Conservation (phyloP, 2,113 vertebrate genomes). For the Eidolon helvum region DNA sequence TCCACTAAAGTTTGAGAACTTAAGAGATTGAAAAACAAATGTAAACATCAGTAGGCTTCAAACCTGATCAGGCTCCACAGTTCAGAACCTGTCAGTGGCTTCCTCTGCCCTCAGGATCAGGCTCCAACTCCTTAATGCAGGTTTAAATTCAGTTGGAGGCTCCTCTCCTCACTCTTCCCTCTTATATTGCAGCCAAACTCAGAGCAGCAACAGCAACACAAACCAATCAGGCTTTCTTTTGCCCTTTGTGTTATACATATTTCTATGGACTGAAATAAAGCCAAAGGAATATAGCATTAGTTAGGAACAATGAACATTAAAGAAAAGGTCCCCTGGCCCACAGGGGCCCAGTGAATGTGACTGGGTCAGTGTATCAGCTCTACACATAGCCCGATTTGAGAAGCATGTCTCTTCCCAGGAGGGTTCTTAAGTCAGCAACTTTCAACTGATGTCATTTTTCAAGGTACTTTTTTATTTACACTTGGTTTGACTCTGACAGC, state of each 20-base stretch:
- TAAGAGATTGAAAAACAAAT: not conserved
- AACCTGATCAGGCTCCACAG: fast-evolving
- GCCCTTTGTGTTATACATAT: not conserved
- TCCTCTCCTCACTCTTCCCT: not conserved
- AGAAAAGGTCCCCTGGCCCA: not conserved
- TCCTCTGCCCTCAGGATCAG: not conserved
- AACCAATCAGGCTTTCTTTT: not conserved
- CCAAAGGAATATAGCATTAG: not conserved
- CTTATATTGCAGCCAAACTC: not conserved
- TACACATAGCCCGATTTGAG: not conserved
- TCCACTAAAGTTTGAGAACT: not conserved
- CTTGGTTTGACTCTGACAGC: not conserved
- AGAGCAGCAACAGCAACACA: not conserved
- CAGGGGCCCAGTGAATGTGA: not conserved
- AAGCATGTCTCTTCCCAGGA: not conserved
- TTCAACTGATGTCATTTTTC: not conserved
- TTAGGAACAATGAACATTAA: not conserved
- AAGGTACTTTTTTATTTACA: not conserved
- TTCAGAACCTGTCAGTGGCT: not conserved
- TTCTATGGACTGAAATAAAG: not conserved
- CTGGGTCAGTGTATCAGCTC: not conserved
- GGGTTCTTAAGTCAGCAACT: not conserved
- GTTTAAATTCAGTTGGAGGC: not conserved
- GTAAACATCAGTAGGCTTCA: not conserved
- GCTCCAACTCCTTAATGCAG: not conserved